Base-by-base conservation (phyloP, 2,113 vertebrate genomes). In the Trematocara macrostoma region DNA sequence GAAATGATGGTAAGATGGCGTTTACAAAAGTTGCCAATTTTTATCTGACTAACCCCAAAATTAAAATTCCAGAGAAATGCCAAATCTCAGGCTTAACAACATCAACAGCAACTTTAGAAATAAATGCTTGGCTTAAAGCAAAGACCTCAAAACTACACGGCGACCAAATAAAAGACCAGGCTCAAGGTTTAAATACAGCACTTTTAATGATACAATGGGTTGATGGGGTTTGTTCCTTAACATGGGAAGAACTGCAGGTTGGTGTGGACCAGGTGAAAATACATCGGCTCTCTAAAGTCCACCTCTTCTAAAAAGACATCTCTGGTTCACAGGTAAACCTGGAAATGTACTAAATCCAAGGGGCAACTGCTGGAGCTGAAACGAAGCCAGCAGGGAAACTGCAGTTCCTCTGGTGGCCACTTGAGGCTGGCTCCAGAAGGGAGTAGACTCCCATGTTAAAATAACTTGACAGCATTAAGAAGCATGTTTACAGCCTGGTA, bases 121-220 rank as follows among this genome's bases (percentile, higher is more conserved):
- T 5, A 9, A 57, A 31, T 31, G 4, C 55, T 31, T 0, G 0
- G 14, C 26, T 31, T 0, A 26, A 6, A 31, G 26, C 1, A 3
- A 2, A 76, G 0, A 31, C 35, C 45, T 56, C 1, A 2, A 78
- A 51, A 55, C 51, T 55, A 83, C 34, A 23, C 2, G 3, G 3
- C 0, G 2, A 9, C 6, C 6, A 49, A 88, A 34, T 20, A 61
- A 85, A 79, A 74, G 2, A 23, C 9, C 29, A 84, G 18, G 16
- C 16, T 79, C 10, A 2, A 10, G 10, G 34, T 86, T 94, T 74
- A 90, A 87, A 91, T 95, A 95, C 95, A 95, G 94, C 95, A 95
- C 94, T 96, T 95, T 95, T 95, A 95, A 94, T 95, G 92, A 95
- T 95, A 94, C 93, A 93, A 94, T 91, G 92, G 88, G 82, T 92